phyloP scores from a whole-genome alignment of 2,797 vertebrate species.

The Cyprinodon diabolis region DNA sequence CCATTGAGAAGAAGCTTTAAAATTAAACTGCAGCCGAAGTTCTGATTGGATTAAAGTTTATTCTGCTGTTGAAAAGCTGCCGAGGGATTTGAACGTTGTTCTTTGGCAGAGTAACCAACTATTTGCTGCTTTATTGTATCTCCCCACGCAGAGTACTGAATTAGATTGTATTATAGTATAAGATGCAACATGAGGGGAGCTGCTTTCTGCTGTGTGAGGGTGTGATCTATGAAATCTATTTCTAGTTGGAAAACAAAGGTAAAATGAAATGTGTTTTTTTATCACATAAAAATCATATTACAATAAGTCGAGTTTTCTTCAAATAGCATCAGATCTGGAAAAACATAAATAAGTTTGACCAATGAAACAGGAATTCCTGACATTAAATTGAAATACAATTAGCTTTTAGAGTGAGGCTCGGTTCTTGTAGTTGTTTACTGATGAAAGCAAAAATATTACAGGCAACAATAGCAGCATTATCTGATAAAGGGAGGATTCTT shows the following conservation, averaged over 20 bases:
- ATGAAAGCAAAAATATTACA: background rate
- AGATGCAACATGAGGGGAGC: slow-evolving; percentile 58
- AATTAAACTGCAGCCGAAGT: slow-evolving; percentile 55
- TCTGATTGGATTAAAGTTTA: slow-evolving; percentile 75
- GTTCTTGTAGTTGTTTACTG: background rate
- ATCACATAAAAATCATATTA: background rate
- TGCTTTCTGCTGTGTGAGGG: background rate
- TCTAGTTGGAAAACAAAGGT: background rate
- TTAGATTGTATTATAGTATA: slow-evolving; percentile 74
- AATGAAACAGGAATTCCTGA: background rate
- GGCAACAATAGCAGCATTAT: background rate
- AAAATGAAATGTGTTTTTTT: background rate
- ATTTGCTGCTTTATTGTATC: slow-evolving; percentile 82
- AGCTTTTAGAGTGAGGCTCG: background rate
- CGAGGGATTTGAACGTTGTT: slow-evolving; percentile 57
- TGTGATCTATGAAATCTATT: background rate
- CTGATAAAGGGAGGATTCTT: background rate
- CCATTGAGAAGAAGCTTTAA: slow-evolving; percentile 23
- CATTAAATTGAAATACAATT: background rate
- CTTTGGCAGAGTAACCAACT: slow-evolving; percentile 74
- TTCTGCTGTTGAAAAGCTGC: slow-evolving; percentile 63
- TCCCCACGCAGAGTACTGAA: slow-evolving; percentile 68
- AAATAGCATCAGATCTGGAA: background rate
- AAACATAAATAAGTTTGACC: background rate
- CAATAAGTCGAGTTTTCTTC: background rate